A percentile compares a stretch with the other conserved stretches of the same genome.
These are phyloP conservation scores for Dusona sp. DNA, from an alignment of 2,888 invertebrate species.

Conservation along the genomic window DNA sequence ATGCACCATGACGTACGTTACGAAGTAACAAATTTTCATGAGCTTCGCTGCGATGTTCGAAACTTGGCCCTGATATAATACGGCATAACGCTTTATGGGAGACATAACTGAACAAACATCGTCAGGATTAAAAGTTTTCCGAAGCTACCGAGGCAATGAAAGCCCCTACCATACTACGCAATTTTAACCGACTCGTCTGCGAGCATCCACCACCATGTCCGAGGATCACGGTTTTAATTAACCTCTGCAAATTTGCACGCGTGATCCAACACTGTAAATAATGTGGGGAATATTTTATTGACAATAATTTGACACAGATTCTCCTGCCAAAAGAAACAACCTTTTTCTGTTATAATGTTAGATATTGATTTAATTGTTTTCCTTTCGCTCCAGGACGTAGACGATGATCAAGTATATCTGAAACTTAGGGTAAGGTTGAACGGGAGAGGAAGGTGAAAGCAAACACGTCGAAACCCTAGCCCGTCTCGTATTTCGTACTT, in stretches of 20 bases:
- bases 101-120: conserved; percentile 13
- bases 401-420: conserved; percentile 16
- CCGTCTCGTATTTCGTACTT: conserved; percentile 32
- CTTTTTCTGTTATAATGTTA: not conserved
- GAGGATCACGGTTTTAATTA: conserved; percentile 8
- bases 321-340: not conserved
- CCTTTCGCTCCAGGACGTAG: not conserved
- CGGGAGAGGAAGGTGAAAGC: not conserved
- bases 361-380: not conserved
- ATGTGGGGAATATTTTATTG: not conserved
- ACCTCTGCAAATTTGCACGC: not conserved
- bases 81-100: not conserved
- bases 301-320: not conserved
- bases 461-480: conserved; percentile 27
- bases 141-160: not conserved
- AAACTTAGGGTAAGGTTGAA: not conserved
- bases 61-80: conserved; percentile 3
- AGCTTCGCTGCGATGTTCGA: not conserved
- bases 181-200: not conserved
- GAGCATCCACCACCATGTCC: not conserved
- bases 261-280: not conserved
- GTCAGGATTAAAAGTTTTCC: conserved; percentile 38
- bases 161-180: conserved; percentile 23
- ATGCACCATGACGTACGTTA: conserved; percentile 24
- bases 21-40: conserved; percentile 1